These are phyloP conservation scores for Ispidina lecontei DNA, from an alignment of 2,797 vertebrate genomes.

Conservation along the genomic window DNA sequence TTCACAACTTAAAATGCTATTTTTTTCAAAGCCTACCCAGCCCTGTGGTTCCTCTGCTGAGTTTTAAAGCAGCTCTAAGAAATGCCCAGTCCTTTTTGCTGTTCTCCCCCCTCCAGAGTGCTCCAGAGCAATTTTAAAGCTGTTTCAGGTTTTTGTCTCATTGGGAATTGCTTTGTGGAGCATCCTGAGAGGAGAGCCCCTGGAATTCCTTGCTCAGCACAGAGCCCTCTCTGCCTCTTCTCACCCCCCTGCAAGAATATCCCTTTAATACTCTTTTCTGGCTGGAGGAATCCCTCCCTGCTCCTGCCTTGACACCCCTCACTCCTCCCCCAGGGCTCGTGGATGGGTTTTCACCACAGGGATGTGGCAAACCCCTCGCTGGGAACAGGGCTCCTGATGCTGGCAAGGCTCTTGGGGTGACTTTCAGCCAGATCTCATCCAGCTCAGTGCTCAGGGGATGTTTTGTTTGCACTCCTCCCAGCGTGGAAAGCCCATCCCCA, in stretches of 20 bases:
- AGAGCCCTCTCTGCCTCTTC: background rate
- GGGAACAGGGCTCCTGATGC: background rate
- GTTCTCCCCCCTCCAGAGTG: background rate
- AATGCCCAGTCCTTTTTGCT: background rate
- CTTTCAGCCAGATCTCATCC: background rate
- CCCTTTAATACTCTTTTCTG: background rate
- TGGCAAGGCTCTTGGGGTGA: background rate
- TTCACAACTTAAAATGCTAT: background rate
- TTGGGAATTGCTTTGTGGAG: background rate
- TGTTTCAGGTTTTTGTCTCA: background rate
- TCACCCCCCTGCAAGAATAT: too few relatives aligned
- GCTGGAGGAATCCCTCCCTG: background rate
- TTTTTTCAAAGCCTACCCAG: background rate
- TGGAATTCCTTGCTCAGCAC: background rate
- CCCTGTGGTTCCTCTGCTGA: background rate
- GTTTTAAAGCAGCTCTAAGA: background rate
- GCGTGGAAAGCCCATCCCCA: background rate
- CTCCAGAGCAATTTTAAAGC: background rate
- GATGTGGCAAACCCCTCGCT: rapidly evolving
- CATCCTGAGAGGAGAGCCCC: background rate
- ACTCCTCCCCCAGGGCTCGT: background rate
- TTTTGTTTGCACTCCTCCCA: background rate
- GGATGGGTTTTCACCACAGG: background rate
- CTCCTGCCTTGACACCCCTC: background rate
- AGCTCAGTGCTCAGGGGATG: background rate